These are phyloP conservation scores for Steinernema carpocapsae DNA, from an alignment of 2,888 invertebrate species.

Conservation along the genomic window DNA sequence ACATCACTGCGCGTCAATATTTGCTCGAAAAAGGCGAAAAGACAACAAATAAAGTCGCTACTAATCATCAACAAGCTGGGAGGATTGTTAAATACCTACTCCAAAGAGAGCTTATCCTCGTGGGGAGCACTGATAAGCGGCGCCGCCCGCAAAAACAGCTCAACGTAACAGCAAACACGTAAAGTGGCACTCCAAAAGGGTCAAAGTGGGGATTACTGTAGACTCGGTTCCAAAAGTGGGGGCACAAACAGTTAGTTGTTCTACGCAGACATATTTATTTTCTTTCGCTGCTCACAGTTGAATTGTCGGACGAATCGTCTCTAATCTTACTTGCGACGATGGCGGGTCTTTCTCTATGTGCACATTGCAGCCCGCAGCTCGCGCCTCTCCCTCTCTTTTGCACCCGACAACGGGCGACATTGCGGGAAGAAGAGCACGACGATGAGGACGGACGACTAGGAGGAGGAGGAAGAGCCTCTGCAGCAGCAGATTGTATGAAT, in stretches of 20 bases:
- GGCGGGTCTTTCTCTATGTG: background rate
- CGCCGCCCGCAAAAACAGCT: background rate
- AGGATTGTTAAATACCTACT: background rate
- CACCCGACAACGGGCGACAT: slow-evolving; percentile 28
- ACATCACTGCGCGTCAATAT: slow-evolving; percentile 16
- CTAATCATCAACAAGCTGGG: background rate
- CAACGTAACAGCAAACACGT: background rate
- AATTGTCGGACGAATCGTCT: slow-evolving; percentile 33
- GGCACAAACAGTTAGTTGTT: background rate
- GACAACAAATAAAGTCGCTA: slow-evolving; percentile 1
- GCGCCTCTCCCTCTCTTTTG: slow-evolving; percentile 32
- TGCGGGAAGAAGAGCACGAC: slow-evolving; percentile 3
- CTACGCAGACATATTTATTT: slow-evolving; percentile 23
- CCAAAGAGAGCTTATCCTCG: no score
- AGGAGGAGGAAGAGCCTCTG: background rate
- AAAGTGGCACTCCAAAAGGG: background rate
- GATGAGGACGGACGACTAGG: background rate
- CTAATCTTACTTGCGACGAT: slow-evolving; percentile 30
- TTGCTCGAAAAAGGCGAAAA: slow-evolving; percentile 16
- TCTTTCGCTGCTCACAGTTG: slow-evolving; percentile 27
- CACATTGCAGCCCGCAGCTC: slow-evolving; percentile 19
- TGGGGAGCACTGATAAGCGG: background rate
- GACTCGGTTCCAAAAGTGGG: background rate
- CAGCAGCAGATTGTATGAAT: slow-evolving; percentile 24
- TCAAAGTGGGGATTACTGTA: background rate